phyloP scores from a whole-genome alignment of 1,140 invertebrate genomes.

The Hyles euphorbiae region DNA sequence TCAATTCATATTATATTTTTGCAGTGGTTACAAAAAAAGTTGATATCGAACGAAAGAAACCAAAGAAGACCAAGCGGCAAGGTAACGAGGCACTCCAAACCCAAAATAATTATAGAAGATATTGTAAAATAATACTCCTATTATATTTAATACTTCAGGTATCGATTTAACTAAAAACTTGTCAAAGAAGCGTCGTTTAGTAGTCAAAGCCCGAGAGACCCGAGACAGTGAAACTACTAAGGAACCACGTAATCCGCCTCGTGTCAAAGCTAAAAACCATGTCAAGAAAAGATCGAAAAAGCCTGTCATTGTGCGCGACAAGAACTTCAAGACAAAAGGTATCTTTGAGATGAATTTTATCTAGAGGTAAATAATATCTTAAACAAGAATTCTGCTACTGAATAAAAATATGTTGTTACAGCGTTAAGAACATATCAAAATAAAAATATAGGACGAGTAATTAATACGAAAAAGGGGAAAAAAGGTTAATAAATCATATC shows the following conservation, averaged over 20 bases:
- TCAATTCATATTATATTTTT: constrained; percentile 11
- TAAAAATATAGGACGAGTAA: too few species aligned
- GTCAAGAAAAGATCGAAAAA: neutral
- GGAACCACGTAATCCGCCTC: neutral
- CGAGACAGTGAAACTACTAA: neutral
- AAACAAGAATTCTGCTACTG: too few species aligned
- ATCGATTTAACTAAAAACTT: constrained; percentile 32
- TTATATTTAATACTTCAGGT: neutral
- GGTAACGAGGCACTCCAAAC: constrained; percentile 1
- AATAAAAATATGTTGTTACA: too few species aligned
- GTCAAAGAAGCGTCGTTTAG: constrained; percentile 32
- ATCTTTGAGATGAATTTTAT: too few species aligned
- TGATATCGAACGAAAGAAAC: neutral
- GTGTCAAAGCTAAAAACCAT: constrained; percentile 1
- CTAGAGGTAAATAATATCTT: neutral
- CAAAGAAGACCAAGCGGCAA: neutral
- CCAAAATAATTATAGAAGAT: neutral
- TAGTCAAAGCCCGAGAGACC: constrained; percentile 17
- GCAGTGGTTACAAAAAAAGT: constrained; percentile 21
- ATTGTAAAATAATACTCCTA: neutral
- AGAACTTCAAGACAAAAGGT: too few species aligned
- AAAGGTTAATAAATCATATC: too few species aligned
- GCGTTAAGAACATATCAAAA: too few species aligned
- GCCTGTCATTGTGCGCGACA: too few species aligned
- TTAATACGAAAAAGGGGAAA: too few species aligned